Base-by-base conservation (phyloP, 2,797 vertebrate genomes). In the Pitangus sulphuratus region DNA sequence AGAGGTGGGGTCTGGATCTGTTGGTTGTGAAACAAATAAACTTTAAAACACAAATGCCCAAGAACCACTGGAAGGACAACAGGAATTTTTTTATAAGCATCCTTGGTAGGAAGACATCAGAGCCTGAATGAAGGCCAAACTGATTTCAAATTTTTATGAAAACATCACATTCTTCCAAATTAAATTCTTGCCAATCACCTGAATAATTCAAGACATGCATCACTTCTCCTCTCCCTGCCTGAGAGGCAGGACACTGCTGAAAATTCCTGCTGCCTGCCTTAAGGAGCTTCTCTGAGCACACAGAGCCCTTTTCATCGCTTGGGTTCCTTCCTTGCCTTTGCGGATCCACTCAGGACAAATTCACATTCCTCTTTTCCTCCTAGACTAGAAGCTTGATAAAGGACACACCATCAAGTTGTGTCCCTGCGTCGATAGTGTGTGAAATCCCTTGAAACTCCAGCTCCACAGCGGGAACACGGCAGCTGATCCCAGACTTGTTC, bases 81-180 rank as follows among this genome's bases (percentile, higher is more conserved):
- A 31, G 9, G 13, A 65, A 65, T n/a, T 58, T 72, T 87, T 90
- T 90, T 4, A 92, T 39, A 44, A 58, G 19, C 40, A 54, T 42
- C 84, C 47, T 65, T 54, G n/a, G 44, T 40, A 69, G 70, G 48
- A 87, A 93, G 58, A 28, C 69, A 75, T 35, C 77, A 58, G 69
- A 86, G 53, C 81, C 66, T 75, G 24, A 33, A 54, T 76, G 65
- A 87, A 93, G 39, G 35, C 39, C 58, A 69, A 62, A 58, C 37
- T 39, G 54, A 82, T 72, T 87, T 40, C 42, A 90, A 61, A 65
- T 89, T 89, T 94, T 92, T 76, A 92, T 87, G 84, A 94, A 96
- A 93, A 84, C 26, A 30, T 91, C 61, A 20, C 70, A 28, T 84
- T 84, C 86, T 60, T 84, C 62, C 77, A 39, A 90, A 94, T 72